A percentile compares a stretch with the other conserved stretches of the same genome.
Evolutionary conservation across 1,140 invertebrate genomes (phyloP).

Genomic region (Melitaea cinxia): DNA sequence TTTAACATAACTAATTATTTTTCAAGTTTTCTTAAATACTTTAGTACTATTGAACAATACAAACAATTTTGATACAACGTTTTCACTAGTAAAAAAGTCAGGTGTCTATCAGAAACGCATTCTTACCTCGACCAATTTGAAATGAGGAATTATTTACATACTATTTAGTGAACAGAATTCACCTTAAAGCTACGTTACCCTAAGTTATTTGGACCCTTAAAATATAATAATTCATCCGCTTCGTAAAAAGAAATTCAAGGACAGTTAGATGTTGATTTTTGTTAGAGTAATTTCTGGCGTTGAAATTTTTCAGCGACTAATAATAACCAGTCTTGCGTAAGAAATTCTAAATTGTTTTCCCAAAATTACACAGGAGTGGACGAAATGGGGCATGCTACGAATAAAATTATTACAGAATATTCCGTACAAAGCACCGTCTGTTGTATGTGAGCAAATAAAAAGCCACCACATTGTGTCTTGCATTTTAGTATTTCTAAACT

Average conservation of each 20-base stretch:
- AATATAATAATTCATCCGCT: background rate
- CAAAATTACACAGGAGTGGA: conserved; percentile 5
- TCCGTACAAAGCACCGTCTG: conserved; percentile 4
- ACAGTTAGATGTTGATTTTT: background rate
- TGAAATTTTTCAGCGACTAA: background rate
- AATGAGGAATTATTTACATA: too few species aligned
- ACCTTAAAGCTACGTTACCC: too few species aligned
- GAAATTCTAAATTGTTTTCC: conserved; percentile 8
- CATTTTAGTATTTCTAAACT: conserved; percentile 7
- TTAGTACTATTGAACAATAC: too few species aligned
- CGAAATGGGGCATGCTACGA: conserved; percentile 3
- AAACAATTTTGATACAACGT: too few species aligned
- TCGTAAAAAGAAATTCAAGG: background rate
- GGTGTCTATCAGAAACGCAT: too few species aligned
- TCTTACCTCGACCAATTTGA: too few species aligned
- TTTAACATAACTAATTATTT: too few species aligned
- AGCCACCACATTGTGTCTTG: conserved; percentile 1
- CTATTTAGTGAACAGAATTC: too few species aligned
- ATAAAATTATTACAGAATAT: conserved; percentile 10
- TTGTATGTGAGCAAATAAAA: conserved; percentile 3
- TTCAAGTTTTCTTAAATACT: too few species aligned
- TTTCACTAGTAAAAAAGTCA: too few species aligned
- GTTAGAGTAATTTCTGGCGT: background rate
- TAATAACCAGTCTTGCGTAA: background rate
- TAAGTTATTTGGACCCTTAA: too few species aligned